These are phyloP conservation scores for Pithys albifrons DNA, from an alignment of 2,113 vertebrate species.

Conservation along the genomic window DNA sequence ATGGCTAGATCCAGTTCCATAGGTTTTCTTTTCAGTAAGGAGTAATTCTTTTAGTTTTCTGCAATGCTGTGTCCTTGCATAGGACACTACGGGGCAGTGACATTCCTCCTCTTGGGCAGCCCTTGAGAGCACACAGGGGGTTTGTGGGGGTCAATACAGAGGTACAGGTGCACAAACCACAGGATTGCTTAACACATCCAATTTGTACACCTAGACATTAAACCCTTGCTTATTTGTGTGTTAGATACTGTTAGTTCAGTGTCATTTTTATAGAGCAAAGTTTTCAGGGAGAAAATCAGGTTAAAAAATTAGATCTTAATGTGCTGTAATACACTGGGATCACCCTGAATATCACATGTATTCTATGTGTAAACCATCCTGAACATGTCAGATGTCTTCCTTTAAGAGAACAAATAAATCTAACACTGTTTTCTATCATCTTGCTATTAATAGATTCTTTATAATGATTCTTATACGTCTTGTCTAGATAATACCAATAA, in stretches of 20 bases:
- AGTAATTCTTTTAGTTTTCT: not conserved
- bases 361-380: not conserved
- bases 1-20: not conserved
- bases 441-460: not conserved
- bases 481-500: not conserved
- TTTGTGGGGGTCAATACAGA: not conserved
- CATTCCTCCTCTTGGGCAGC: not conserved
- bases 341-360: not conserved
- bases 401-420: not conserved
- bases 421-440: not conserved
- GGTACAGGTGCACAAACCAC: not conserved
- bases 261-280: not conserved
- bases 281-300: not conserved
- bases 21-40: not conserved
- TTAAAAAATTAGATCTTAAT: not conserved
- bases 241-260: not conserved
- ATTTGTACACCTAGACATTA: not conserved
- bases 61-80: not conserved
- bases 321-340: not conserved
- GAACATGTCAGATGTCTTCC: not conserved
- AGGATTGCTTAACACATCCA: not conserved
- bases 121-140: not conserved
- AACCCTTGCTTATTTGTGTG: not conserved
- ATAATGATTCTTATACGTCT: not conserved
- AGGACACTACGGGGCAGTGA: not conserved